Conservation (phyloP, 2,113 vertebrate genomes). For the Ranitomeya imitator region DNA sequence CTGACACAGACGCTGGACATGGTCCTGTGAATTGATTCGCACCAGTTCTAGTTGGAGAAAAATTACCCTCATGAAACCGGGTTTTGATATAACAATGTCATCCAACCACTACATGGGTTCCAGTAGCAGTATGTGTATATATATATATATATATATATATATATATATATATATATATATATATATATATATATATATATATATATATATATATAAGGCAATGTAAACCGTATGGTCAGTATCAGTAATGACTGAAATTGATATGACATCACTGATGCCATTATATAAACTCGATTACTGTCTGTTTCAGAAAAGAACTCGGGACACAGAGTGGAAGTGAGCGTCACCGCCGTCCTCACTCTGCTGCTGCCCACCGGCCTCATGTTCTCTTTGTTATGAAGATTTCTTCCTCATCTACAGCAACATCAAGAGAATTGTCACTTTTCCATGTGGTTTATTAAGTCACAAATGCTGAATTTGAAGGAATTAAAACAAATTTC, state of each 20-base stretch:
- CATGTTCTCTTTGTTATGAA: neutral
- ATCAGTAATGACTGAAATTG: neutral
- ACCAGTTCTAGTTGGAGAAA: too few relatives aligned
- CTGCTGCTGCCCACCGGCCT: neutral
- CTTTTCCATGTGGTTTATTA: neutral
- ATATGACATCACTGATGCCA: neutral
- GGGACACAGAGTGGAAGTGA: neutral
- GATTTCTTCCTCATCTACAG: neutral
- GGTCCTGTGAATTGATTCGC: too few relatives aligned
- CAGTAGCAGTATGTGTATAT: too few relatives aligned
- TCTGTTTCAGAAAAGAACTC: neutral
- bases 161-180: too few relatives aligned
- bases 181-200: too few relatives aligned
- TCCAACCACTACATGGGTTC: too few relatives aligned
- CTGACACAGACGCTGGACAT: too few relatives aligned
- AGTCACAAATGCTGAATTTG: neutral
- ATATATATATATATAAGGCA: neutral
- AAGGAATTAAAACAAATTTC: neutral
- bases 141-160: too few relatives aligned
- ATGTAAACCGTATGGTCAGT: neutral
- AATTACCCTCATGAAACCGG: too few relatives aligned
- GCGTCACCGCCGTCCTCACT: neutral
- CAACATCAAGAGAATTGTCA: too few relatives aligned
- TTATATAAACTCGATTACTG: neutral
- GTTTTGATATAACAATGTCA: too few relatives aligned